Base-by-base conservation (phyloP, 2,888 invertebrate genomes). In the Meloe dianella region DNA sequence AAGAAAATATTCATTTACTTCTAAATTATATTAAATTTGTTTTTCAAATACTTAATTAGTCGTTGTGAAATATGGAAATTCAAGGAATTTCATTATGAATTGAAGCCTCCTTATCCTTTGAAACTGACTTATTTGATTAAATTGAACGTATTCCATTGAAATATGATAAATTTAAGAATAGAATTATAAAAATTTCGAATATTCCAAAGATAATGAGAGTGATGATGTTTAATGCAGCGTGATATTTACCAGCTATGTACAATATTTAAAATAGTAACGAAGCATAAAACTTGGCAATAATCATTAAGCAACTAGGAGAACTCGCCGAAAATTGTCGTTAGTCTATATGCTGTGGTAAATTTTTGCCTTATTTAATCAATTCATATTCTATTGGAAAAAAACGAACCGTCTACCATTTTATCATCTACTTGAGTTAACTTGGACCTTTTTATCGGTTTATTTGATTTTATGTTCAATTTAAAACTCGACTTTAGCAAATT, bases 151-250 rank as follows among this genome's bases (percentile, higher is more conserved):
- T 32, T 32, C 8, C 47, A 47, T 47, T 47, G 9, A 47, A 47
- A 17, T 47, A 47, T 17, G n/a, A 47, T 20, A 17, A 47, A 17
- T n/a, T n/a, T n/a, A n/a, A n/a, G n/a, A n/a, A 47, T 47, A 17
- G 47, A 47, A 47, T 47, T 20, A 10, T 47, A 47, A 47, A 47
- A 47, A 47, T 17, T n/a, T n/a, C n/a, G n/a, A n/a, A n/a, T n/a
- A n/a, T n/a, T n/a, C n/a, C n/a, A n/a, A n/a, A n/a, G n/a, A n/a
- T n/a, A n/a, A n/a, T n/a, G n/a, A n/a, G n/a, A n/a, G n/a, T n/a
- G n/a, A n/a, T n/a, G n/a, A n/a, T 38, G 14, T 17, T 20, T 47
- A 47, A 47, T 47, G 47, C 47, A 47, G 47, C 47, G 47, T 47
- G 47, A 47, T 20, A 47, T 20, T 20, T 47, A 20, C 47, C 17